Evolutionary conservation across 2,888 invertebrate species (phyloP).

Genomic region (Patella ulyssiponensis): DNA sequence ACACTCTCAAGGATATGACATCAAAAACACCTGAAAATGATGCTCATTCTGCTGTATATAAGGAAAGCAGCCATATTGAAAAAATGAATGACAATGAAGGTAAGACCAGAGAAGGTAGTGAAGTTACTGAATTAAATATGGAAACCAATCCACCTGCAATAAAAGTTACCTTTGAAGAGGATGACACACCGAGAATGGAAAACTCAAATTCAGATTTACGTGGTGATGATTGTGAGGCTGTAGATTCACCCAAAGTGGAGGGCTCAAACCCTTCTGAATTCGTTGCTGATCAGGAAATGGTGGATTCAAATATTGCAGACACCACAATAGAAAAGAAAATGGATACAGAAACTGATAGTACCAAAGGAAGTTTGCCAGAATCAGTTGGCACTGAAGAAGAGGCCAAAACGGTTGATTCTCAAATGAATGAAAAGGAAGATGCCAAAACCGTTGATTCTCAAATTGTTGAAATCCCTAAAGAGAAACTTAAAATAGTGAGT

Average conservation of each 20-base stretch:
- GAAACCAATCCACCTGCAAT: too few species aligned
- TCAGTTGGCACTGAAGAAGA: slow-evolving; percentile 36
- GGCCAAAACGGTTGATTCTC: slow-evolving; percentile 6
- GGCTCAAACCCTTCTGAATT: slow-evolving; percentile 28
- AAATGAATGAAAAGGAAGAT: slow-evolving; percentile 18
- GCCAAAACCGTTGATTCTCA: too few species aligned
- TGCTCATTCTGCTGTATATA: too few species aligned
- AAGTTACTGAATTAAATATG: too few species aligned
- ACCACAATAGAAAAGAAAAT: slow-evolving; percentile 28
- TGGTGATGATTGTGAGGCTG: background rate
- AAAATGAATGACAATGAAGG: too few species aligned
- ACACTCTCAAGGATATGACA: too few species aligned
- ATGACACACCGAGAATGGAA: background rate
- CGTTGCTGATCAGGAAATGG: slow-evolving; percentile 36
- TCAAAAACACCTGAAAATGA: too few species aligned
- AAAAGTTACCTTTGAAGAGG: background rate
- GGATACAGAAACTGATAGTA: slow-evolving; percentile 40
- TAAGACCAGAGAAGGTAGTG: too few species aligned
- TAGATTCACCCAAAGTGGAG: too few species aligned
- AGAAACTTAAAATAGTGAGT: slow-evolving; percentile 35
- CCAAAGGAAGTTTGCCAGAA: slow-evolving; percentile 35
- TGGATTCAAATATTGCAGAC: background rate
- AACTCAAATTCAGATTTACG: background rate
- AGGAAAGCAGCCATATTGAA: too few species aligned
- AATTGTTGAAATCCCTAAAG: slow-evolving; percentile 24